Evolutionary conservation across 2,888 invertebrate genomes (phyloP).

Genomic region (Allygus modestus): DNA sequence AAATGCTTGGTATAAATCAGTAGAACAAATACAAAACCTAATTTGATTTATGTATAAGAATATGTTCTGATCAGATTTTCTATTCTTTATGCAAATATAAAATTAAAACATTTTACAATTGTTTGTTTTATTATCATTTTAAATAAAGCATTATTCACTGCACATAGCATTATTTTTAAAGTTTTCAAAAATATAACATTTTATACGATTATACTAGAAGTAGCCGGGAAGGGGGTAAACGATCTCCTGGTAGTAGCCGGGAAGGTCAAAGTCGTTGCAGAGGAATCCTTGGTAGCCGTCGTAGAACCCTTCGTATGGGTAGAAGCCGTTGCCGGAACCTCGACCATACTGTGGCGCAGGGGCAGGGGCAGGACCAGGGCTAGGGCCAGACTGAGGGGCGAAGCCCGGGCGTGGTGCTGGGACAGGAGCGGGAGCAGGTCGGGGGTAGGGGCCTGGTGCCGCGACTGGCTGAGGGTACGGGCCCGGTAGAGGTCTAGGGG

Average conservation of each 20-base stretch:
- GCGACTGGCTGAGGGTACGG: not conserved
- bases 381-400: not conserved
- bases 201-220: not conserved
- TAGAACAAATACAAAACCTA: no score
- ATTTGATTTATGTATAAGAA: no score
- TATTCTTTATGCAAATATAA: no score
- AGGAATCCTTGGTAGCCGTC: constrained; percentile 8
- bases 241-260: constrained; percentile 18
- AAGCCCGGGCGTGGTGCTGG: not conserved
- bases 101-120: no score
- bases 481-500: not conserved
- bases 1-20: no score
- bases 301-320: constrained; percentile 9
- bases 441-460: not conserved
- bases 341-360: not conserved
- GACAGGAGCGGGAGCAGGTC: not conserved
- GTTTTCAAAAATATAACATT: no score
- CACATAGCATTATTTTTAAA: no score
- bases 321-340: not conserved
- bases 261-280: not conserved
- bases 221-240: not conserved
- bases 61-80: no score
- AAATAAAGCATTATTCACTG: no score
- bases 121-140: no score
- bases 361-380: not conserved